Evolutionary conservation across 2,113 vertebrate species (phyloP), one percentile per base, ranked within the genome.

Genomic region (Cyanoderma ruficeps): DNA sequence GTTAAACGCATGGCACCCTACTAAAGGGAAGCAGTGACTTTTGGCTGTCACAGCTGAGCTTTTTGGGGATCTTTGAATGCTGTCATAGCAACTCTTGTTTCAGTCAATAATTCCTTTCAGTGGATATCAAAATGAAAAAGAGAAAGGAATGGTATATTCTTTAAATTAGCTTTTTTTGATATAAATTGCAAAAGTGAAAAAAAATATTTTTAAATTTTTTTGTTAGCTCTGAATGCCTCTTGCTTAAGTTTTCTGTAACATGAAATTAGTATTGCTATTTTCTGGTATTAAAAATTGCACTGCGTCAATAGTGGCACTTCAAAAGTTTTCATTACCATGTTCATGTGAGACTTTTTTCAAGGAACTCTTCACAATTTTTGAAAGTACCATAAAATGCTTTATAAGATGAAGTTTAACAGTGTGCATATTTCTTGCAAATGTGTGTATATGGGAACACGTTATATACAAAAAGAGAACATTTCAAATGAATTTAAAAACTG

Each of bases 211-310:
- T 15, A 74, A 8, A 17, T 77, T 46, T 84, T 64, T 84, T 64
- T 24, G n/a, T 41, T 70, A 57, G 25, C 9, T 63, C 31, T 21
- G 16, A 15, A 19, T 84, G 9, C 7, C 16, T 72, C 23, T 74
- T 80, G 12, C 27, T 47, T 64, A 39, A 35, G 11, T 90, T 86
- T 37, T 69, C 28, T 68, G 20, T 23, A 56, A 42, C 13, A 28
- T 69, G 83, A 50, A 46, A 63, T 90, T 27, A 75, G 10, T 72
- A 33, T 46, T 91, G 14, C 7, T 33, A 0, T 86, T 83, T 96
- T 53, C 27, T 63, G 0, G 0, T 61, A 27, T 65, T 75, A 75
- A 52, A 82, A 83, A 59, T 24, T 35, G 4, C 3, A 2, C 27
- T 56, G 9, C 28, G 65, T 61, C 52, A 30, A 1, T 52, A 56